These are phyloP conservation scores for Psilopogon haemacephalus DNA, from an alignment of 2,113 vertebrate species.

Conservation along the genomic window DNA sequence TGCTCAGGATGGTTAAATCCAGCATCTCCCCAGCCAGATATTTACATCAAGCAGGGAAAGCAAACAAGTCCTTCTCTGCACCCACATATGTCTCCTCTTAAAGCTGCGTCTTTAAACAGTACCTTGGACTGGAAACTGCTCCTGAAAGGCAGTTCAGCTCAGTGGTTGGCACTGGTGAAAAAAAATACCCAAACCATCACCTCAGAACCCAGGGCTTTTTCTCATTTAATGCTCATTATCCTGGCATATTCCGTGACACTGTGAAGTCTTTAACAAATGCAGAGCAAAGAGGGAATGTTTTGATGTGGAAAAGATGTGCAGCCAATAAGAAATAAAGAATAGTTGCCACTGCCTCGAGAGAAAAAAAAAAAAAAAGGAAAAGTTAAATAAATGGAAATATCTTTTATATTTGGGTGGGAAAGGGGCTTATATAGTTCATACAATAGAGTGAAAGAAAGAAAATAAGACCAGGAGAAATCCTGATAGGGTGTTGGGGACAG, in stretches of 20 bases:
- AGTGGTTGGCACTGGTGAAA: neutral
- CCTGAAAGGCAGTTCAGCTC: neutral
- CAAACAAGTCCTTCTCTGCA: neutral
- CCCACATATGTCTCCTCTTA: neutral
- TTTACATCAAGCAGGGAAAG: neutral
- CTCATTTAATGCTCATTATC: neutral
- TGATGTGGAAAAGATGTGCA: neutral
- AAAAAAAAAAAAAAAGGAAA: neutral
- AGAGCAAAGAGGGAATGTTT: neutral
- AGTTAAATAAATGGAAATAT: neutral
- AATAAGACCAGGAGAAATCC: neutral
- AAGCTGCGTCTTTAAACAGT: neutral
- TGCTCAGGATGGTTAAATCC: neutral
- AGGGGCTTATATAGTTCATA: neutral
- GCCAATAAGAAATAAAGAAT: neutral
- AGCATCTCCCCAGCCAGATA: neutral
- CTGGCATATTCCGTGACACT: neutral
- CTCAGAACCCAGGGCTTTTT: neutral
- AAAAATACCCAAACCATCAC: constrained; percentile 5
- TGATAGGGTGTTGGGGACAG: neutral
- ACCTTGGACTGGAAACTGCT: neutral
- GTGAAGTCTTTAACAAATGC: neutral
- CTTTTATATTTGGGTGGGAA: neutral
- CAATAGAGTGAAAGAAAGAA: neutral
- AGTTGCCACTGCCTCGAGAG: neutral